These are phyloP conservation scores for Autographa gamma DNA, from an alignment of 2,888 invertebrate genomes.

Conservation along the genomic window DNA sequence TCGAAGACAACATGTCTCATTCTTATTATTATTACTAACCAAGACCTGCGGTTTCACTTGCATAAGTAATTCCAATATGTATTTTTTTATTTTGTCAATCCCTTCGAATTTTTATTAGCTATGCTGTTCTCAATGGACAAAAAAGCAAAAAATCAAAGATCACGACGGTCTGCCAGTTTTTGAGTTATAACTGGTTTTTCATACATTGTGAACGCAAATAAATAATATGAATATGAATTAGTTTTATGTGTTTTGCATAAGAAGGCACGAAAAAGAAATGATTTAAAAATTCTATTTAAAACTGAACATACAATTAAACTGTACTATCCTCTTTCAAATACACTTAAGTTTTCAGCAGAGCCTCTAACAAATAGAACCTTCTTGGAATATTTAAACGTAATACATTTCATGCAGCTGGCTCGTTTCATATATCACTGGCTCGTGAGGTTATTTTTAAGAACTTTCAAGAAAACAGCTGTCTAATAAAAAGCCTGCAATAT, in stretches of 20 bases:
- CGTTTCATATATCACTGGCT: conserved; percentile 43
- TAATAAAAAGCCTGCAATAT: conserved; percentile 26
- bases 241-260: too few relatives aligned
- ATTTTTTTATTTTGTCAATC: too few relatives aligned
- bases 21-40: not conserved
- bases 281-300: not conserved
- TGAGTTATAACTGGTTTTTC: too few relatives aligned
- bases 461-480: conserved; percentile 26
- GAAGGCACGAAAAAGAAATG: too few relatives aligned
- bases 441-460: conserved; percentile 30
- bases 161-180: too few relatives aligned
- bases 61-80: not conserved
- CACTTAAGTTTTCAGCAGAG: not conserved
- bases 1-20: not conserved
- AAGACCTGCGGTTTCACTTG: not conserved
- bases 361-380: conserved; percentile 7
- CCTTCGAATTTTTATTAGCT: too few relatives aligned
- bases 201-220: too few relatives aligned
- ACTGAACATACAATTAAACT: not conserved
- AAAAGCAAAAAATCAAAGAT: too few relatives aligned
- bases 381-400: conserved; percentile 44
- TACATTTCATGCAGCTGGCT: conserved; percentile 44
- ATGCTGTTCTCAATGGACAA: too few relatives aligned
- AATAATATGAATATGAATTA: too few relatives aligned
- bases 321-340: not conserved